These are phyloP conservation scores for Oreochromis niloticus DNA, from an alignment of 2,113 vertebrate genomes.

Conservation along the genomic window DNA sequence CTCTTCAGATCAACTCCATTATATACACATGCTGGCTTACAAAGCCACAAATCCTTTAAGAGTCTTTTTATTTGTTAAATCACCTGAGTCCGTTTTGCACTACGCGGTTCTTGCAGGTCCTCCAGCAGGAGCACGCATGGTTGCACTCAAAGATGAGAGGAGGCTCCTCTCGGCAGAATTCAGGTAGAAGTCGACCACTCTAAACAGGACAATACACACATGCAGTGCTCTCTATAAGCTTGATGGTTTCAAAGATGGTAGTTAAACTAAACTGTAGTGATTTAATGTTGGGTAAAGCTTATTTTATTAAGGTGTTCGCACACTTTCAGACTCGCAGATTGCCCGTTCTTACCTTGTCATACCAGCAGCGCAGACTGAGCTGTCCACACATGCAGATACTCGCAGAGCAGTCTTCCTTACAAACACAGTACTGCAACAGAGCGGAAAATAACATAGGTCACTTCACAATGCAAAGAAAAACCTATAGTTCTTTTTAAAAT, in stretches of 20 bases:
- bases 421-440: slow-evolving; percentile 87
- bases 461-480: neutral
- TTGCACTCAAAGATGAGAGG: slow-evolving; percentile 97
- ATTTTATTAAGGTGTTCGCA: neutral
- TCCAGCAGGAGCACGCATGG: slow-evolving; percentile 95
- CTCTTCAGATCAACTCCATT: neutral
- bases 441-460: neutral
- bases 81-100: slow-evolving; percentile 94
- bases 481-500: neutral
- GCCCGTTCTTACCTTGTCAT: slow-evolving; percentile 83
- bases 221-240: neutral
- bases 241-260: neutral
- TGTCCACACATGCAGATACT: slow-evolving; percentile 98
- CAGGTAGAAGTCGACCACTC: slow-evolving; percentile 89
- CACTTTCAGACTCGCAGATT: neutral
- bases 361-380: slow-evolving; percentile 97
- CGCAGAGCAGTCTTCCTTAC: slow-evolving; percentile 94
- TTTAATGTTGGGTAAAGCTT: neutral
- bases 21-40: neutral
- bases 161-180: slow-evolving; percentile 91
- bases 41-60: neutral
- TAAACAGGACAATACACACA: slow-evolving; percentile 30
- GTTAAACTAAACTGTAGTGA: neutral
- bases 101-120: slow-evolving; percentile 91
- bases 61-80: neutral